A percentile compares a stretch with the other conserved stretches of the same genome.
These are phyloP conservation scores for Geococcyx californianus DNA, from an alignment of 2,113 vertebrate species.

Conservation along the genomic window DNA sequence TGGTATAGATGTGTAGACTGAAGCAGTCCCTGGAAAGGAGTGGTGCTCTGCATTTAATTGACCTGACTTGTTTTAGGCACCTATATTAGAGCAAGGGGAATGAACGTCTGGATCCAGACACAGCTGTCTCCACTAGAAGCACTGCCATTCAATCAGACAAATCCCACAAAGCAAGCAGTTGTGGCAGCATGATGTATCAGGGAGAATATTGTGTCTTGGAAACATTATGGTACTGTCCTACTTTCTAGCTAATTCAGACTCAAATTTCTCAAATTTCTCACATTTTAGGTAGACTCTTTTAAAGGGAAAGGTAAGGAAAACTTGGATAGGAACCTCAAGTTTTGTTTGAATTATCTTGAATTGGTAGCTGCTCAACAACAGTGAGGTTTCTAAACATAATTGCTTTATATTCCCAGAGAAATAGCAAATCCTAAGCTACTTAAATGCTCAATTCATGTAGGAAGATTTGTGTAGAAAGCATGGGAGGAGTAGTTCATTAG, in stretches of 20 bases:
- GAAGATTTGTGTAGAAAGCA: not conserved
- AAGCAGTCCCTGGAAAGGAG: not conserved
- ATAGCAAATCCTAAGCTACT: not conserved
- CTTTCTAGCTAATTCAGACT: not conserved
- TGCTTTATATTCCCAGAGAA: not conserved
- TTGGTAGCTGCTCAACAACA: not conserved
- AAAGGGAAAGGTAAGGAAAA: not conserved
- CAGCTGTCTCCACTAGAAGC: not conserved
- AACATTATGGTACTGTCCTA: not conserved
- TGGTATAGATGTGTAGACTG: not conserved
- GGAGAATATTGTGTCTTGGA: not conserved
- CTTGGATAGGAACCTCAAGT: not conserved
- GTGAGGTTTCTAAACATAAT: not conserved
- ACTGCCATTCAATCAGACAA: not conserved
- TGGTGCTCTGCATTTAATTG: not conserved
- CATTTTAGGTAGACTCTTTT: not conserved
- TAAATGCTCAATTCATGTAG: not conserved
- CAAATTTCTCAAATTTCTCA: not conserved
- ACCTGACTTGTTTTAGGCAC: not conserved
- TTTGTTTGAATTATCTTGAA: not conserved
- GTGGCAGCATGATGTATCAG: fast-evolving
- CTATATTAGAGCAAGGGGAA: not conserved
- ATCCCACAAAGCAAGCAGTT: not conserved
- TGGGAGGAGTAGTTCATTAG: not conserved
- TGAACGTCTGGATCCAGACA: not conserved